phyloP scores from a whole-genome alignment of 2,797 vertebrate genomes.

The Setipinna tenuifilis region DNA sequence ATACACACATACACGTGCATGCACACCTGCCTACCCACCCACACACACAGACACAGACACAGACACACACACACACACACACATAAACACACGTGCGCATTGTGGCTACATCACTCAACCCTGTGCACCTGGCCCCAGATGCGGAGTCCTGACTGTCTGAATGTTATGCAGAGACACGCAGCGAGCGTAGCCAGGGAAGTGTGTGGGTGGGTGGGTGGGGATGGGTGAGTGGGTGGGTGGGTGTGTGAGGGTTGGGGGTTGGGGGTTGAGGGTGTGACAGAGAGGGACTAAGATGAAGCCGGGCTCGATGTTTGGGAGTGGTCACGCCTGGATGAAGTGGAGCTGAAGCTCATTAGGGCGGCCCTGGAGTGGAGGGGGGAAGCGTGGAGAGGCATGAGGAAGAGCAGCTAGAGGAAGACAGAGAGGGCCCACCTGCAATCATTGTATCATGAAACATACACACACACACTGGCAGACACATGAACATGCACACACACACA shows the following conservation, averaged over 20 bases:
- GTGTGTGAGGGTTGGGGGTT: too few species aligned
- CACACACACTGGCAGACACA: neutral
- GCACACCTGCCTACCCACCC: neutral
- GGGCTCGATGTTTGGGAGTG: neutral
- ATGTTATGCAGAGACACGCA: slow-evolving; percentile 50
- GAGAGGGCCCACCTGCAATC: neutral
- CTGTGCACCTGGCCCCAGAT: neutral
- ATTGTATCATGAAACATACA: neutral
- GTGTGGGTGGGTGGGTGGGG: neutral
- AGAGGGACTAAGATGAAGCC: neutral
- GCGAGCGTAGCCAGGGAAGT: slow-evolving; percentile 24
- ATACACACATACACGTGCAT: neutral
- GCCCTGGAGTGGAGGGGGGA: neutral
- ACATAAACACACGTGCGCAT: neutral
- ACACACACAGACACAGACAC: neutral
- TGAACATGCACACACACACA: too few species aligned
- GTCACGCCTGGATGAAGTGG: neutral
- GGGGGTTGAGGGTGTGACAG: too few species aligned
- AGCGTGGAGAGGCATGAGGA: neutral
- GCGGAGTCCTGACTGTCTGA: slow-evolving; percentile 39
- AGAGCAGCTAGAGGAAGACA: neutral
- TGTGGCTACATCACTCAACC: neutral
- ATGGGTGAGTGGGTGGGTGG: neutral
- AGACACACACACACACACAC: neutral
- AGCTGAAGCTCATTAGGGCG: neutral